Evolutionary conservation across 2,888 invertebrate species (phyloP), one percentile per base, ranked within the genome.

Genomic region (Epirrita christyi): DNA sequence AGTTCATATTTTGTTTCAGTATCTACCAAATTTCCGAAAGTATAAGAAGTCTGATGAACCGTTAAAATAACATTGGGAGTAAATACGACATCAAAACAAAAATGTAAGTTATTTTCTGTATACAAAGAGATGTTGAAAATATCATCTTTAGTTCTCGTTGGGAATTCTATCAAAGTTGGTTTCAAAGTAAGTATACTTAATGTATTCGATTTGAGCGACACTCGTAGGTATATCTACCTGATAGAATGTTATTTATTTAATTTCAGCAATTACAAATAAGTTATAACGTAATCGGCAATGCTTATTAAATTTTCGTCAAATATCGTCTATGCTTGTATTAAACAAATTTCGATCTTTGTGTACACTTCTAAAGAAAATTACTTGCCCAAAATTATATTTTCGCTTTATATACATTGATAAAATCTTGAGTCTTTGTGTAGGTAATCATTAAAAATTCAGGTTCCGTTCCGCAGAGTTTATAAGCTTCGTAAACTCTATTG

Each of bases 381-480:
- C 2, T 21, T 3, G 2, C 4, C 6, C 6, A 27, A 21, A n/a
- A 27, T 13, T 13, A 0, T 40, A 14, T n/a, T 21, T 7, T 27
- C 27, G 27, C n/a, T 43, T 42, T 41, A 34, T 32, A 9, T 43
- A 43, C 28, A 6, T 28, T 36, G 15, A 44, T 34, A 69, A 71
- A 75, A 69, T 70, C 57, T 66, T 42, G n/a, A 53, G 43, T 70
- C 67, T 68, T 57, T 48, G 57, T 67, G 59, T 49, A 54, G 47
- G 66, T 71, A 70, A 73, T 76, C 73, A 76, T 79, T 77, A 79
- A 80, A 79, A 76, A 75, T 80, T 77, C 72, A 77, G 68, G 68
- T 70, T 64, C 45, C 64, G 71, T 71, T 73, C 65, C 65, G 60
- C 59, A 60, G 57, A 73, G 73, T 71, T 73, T 67, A 70, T 69